These are phyloP conservation scores for Siphamia tubifer DNA, from an alignment of 2,113 vertebrate genomes.

Conservation along the genomic window DNA sequence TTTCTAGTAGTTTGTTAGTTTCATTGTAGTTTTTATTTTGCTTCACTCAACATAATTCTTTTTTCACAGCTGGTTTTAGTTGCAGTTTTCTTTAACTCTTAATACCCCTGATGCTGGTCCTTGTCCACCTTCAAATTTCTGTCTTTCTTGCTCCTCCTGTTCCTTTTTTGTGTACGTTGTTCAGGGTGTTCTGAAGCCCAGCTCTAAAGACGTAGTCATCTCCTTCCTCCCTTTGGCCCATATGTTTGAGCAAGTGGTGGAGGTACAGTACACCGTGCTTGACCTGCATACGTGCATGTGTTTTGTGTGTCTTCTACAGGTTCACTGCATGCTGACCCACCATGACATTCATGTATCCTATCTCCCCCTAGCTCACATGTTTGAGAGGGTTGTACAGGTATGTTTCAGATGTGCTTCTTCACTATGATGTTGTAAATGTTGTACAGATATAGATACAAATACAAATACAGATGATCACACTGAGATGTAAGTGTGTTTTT, in stretches of 20 bases:
- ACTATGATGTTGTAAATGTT: too few species aligned
- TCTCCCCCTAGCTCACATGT: slow-evolving; percentile 97
- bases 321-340: slow-evolving; percentile 71
- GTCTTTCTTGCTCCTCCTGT: slow-evolving; percentile 32
- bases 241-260: slow-evolving; percentile 96
- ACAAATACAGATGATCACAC: too few species aligned
- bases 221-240: slow-evolving; percentile 97
- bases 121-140: neutral
- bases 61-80: too few species aligned
- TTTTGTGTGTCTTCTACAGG: slow-evolving; percentile 80
- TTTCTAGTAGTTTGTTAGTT: too few species aligned
- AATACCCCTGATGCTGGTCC: neutral
- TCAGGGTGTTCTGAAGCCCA: slow-evolving; percentile 74
- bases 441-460: too few species aligned
- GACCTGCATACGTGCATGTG: slow-evolving; percentile 51
- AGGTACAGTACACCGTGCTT: slow-evolving; percentile 86
- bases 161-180: neutral
- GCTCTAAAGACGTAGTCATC: slow-evolving; percentile 85
- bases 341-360: slow-evolving; percentile 92
- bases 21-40: too few species aligned
- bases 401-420: slow-evolving; percentile 64
- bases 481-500: too few species aligned
- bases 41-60: too few species aligned
- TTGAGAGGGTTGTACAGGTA: slow-evolving; percentile 96
- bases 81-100: neutral